A percentile compares a stretch with the other conserved stretches of the same genome.
phyloP scores from a whole-genome alignment of 23 tunicate genomes.

The Halocynthia roretzi region DNA sequence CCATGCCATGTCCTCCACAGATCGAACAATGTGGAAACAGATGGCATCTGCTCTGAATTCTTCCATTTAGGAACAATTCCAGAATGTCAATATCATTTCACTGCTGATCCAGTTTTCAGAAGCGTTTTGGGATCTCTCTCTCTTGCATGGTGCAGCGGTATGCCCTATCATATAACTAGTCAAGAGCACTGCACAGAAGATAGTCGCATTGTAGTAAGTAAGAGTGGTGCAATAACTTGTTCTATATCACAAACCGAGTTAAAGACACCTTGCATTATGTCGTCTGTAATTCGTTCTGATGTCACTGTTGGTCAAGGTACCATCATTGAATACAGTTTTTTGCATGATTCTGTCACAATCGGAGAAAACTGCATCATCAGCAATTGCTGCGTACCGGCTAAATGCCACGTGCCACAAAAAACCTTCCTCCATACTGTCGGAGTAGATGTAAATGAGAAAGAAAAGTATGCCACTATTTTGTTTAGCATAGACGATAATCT shows the following conservation, averaged over 20 bases:
- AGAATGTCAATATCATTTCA: slow-evolving; percentile 43
- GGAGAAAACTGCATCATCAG: slow-evolving; percentile 61
- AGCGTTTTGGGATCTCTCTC: slow-evolving; percentile 18
- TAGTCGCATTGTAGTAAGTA: not conserved
- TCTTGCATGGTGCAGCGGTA: slow-evolving; percentile 35
- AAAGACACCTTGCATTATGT: slow-evolving; percentile 37
- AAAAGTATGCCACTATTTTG: slow-evolving; percentile 46
- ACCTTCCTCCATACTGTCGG: slow-evolving; percentile 64
- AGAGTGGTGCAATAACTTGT: slow-evolving; percentile 13
- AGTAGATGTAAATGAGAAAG: not conserved
- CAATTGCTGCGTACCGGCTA: slow-evolving; percentile 37
- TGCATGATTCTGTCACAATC: slow-evolving; percentile 31
- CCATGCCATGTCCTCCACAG: not conserved
- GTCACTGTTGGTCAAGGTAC: slow-evolving; percentile 66
- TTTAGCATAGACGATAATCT: slow-evolving; percentile 45
- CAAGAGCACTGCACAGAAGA: not conserved
- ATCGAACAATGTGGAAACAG: slow-evolving; percentile 2
- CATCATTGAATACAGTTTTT: slow-evolving; percentile 44
- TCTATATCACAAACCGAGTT: not conserved
- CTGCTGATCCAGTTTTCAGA: slow-evolving; percentile 21
- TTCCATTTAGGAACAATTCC: slow-evolving; percentile 73
- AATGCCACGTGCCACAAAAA: slow-evolving; percentile 17
- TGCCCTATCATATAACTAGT: slow-evolving; percentile 33
- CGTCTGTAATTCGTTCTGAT: slow-evolving; percentile 28
- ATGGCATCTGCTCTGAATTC: slow-evolving; percentile 22